Percentiles rank a stretch among this genome's conserved stretches.
phyloP scores from a whole-genome alignment of 53 echinoderm and acorn worm genomes.

The Echinometra lucunter region DNA sequence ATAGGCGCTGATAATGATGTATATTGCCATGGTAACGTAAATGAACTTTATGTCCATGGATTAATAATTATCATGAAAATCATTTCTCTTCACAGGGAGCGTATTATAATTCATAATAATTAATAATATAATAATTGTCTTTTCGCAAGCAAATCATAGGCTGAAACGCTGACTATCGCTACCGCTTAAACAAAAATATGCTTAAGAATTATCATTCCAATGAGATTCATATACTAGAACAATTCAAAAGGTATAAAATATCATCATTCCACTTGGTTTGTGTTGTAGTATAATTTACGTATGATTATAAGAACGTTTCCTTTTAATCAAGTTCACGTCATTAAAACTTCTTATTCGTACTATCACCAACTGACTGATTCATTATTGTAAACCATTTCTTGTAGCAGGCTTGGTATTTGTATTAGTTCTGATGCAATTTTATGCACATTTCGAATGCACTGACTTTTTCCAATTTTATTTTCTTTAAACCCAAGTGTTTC shows the following conservation, averaged over 20 bases:
- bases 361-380: background rate
- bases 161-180: too few species aligned
- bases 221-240: background rate
- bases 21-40: background rate
- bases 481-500: background rate
- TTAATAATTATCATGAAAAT: background rate
- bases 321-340: background rate
- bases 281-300: background rate
- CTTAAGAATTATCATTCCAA: too few species aligned
- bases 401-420: background rate
- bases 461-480: background rate
- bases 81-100: too few species aligned
- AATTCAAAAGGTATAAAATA: background rate
- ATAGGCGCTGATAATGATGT: background rate
- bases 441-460: too few species aligned
- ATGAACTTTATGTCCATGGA: background rate
- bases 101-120: too few species aligned
- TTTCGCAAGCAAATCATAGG: too few species aligned
- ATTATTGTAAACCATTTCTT: background rate
- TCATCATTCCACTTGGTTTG: background rate
- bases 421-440: background rate
- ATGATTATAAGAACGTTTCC: background rate
- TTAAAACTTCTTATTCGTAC: background rate
- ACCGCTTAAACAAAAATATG: too few species aligned
- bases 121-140: too few species aligned